These are phyloP conservation scores for Julus scandinavius DNA, from an alignment of 2,888 invertebrate genomes.

Conservation along the genomic window DNA sequence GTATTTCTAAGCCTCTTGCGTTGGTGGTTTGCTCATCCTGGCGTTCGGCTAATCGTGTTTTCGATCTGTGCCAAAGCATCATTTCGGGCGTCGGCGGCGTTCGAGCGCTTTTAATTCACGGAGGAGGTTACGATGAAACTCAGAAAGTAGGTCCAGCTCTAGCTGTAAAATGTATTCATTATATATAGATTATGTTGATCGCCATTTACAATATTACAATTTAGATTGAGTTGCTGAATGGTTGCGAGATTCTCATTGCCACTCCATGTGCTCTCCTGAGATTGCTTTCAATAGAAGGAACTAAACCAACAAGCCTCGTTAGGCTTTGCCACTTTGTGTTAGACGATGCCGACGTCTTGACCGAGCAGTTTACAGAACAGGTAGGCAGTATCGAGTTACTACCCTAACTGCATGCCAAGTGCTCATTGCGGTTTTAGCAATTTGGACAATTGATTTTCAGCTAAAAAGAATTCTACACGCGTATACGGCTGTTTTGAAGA, in stretches of 20 bases:
- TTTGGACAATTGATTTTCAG: background rate
- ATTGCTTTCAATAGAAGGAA: slow-evolving; percentile 67
- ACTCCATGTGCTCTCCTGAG: slow-evolving; percentile 74
- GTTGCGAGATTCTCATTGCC: slow-evolving; percentile 77
- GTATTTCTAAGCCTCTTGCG: slow-evolving; percentile 71
- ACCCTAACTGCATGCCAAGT: background rate
- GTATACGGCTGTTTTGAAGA: slow-evolving; percentile 25
- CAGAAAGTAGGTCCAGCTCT: background rate
- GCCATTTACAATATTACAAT: slow-evolving; percentile 53
- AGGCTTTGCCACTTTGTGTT: slow-evolving; percentile 75
- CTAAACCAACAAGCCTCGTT: slow-evolving; percentile 69
- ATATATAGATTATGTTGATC: background rate
- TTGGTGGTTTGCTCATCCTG: slow-evolving; percentile 75
- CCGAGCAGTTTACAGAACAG: slow-evolving; percentile 69
- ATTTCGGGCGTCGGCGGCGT: background rate
- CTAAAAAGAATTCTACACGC: background rate
- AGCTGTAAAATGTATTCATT: background rate
- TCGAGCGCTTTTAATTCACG: slow-evolving; percentile 41
- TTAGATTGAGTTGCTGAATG: slow-evolving; percentile 71
- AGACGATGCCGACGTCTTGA: slow-evolving; percentile 76
- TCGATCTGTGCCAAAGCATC: slow-evolving; percentile 57
- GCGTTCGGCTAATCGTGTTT: slow-evolving; percentile 67
- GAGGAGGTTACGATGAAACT: slow-evolving; percentile 47
- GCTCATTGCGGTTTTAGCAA: background rate
- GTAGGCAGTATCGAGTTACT: slow-evolving; percentile 58